Percentiles rank a stretch among this genome's conserved stretches.
phyloP scores from a whole-genome alignment of 2,113 vertebrate species.

The Sorex araneus region DNA sequence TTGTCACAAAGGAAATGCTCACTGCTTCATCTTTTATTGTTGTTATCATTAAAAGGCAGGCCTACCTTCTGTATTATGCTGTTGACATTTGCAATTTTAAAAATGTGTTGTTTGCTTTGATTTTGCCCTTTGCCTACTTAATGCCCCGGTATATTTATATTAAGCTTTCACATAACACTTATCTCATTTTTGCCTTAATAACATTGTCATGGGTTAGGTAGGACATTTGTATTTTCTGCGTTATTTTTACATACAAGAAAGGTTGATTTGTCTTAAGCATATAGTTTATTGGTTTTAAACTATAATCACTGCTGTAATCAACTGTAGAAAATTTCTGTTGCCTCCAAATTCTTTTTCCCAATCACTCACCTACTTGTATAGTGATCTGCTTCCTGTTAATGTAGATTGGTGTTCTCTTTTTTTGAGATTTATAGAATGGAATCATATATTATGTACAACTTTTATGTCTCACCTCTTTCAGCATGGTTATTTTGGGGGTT shows the following conservation, averaged over 20 bases:
- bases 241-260: constrained; percentile 35
- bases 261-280: background rate
- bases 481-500: background rate
- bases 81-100: background rate
- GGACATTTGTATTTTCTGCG: background rate
- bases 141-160: background rate
- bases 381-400: constrained; percentile 6
- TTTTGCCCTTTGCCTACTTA: constrained; percentile 1
- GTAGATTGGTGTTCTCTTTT: background rate
- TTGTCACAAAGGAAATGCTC: background rate
- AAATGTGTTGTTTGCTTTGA: constrained; percentile 28
- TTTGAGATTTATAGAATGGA: background rate
- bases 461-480: background rate
- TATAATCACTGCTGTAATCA: background rate
- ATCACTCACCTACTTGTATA: background rate
- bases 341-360: background rate
- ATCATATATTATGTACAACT: background rate
- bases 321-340: background rate
- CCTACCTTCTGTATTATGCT: background rate
- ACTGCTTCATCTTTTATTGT: background rate
- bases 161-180: background rate
- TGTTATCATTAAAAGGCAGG: background rate
- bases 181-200: constrained; percentile 48
- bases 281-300: background rate
- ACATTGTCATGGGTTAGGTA: background rate